A percentile compares a stretch with the other conserved stretches of the same genome.
These are phyloP conservation scores for Operophtera brumata DNA, from an alignment of 2,888 invertebrate genomes.

Conservation along the genomic window DNA sequence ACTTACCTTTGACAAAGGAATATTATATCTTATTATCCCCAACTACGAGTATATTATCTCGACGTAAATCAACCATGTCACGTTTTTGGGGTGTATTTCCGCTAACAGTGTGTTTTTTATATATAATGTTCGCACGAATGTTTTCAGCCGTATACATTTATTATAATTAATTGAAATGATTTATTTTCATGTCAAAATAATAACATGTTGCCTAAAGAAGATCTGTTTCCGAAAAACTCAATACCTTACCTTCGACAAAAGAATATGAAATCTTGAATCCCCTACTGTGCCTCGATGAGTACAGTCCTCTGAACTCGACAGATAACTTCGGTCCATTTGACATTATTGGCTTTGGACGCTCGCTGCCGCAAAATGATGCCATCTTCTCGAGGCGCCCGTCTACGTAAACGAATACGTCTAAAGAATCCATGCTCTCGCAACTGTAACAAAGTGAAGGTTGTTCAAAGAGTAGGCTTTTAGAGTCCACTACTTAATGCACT, in stretches of 20 bases:
- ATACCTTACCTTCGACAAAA: slow-evolving; percentile 85
- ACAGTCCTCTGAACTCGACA: slow-evolving; percentile 90
- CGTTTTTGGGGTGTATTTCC: no score
- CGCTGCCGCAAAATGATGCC: slow-evolving; percentile 92
- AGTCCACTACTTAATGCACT: slow-evolving; percentile 21
- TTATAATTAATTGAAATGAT: no score
- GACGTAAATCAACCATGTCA: neutral
- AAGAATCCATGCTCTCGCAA: slow-evolving; percentile 88
- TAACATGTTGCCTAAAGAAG: no score
- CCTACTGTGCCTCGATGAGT: slow-evolving; percentile 87
- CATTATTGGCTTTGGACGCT: slow-evolving; percentile 93
- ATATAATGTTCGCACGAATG: no score
- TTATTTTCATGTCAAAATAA: no score
- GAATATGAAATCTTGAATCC: slow-evolving; percentile 94
- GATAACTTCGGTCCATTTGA: slow-evolving; percentile 93
- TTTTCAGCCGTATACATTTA: no score
- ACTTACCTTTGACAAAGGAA: slow-evolving; percentile 89
- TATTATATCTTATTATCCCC: slow-evolving; percentile 94
- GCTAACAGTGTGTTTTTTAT: no score
- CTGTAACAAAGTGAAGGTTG: slow-evolving; percentile 74
- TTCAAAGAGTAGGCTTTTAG: slow-evolving; percentile 19
- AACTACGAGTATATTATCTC: slow-evolving; percentile 70
- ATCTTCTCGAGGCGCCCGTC: slow-evolving; percentile 92
- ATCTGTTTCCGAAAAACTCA: neutral
- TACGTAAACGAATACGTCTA: slow-evolving; percentile 89